A percentile compares a stretch with the other conserved stretches of the same genome.
Evolutionary conservation across 2,113 vertebrate species (phyloP).

Genomic region (Lethenteron reissneri): DNA sequence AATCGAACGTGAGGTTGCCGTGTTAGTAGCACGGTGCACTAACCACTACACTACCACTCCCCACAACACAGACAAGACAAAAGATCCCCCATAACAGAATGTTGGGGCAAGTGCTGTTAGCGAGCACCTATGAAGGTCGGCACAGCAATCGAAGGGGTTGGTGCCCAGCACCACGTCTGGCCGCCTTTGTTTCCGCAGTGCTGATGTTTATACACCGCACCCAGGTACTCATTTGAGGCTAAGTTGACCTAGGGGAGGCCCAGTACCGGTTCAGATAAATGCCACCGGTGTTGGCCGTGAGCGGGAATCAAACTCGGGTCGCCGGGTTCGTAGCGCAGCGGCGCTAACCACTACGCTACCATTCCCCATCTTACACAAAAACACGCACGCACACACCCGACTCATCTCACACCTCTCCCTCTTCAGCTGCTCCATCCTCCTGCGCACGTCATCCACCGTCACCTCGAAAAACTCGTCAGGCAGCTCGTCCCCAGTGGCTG

Average conservation of each 20-base stretch:
- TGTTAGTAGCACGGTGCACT: too few species aligned
- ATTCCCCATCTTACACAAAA: not conserved
- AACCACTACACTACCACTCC: too few species aligned
- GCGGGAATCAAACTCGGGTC: not conserved
- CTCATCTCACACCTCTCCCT: slow-evolving; percentile 52
- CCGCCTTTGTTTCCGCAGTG: too few species aligned
- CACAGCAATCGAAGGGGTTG: too few species aligned
- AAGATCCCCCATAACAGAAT: too few species aligned
- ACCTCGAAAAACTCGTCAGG: slow-evolving; percentile 87
- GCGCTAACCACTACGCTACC: not conserved
- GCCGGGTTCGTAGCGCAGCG: not conserved
- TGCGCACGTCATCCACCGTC: slow-evolving; percentile 66
- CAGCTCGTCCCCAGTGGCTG: slow-evolving; percentile 20
- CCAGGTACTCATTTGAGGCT: not conserved
- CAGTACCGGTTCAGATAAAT: not conserved
- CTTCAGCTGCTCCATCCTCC: slow-evolving; percentile 64
- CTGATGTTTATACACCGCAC: not conserved
- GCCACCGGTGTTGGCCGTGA: not conserved
- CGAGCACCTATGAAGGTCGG: too few species aligned
- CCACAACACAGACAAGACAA: too few species aligned
- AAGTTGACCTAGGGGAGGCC: not conserved
- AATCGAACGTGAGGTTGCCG: too few species aligned
- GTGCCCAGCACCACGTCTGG: too few species aligned
- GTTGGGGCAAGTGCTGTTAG: too few species aligned
- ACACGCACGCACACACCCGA: not conserved